Conservation (phyloP, 2,888 invertebrate genomes). For the Isotomurus palustris region DNA sequence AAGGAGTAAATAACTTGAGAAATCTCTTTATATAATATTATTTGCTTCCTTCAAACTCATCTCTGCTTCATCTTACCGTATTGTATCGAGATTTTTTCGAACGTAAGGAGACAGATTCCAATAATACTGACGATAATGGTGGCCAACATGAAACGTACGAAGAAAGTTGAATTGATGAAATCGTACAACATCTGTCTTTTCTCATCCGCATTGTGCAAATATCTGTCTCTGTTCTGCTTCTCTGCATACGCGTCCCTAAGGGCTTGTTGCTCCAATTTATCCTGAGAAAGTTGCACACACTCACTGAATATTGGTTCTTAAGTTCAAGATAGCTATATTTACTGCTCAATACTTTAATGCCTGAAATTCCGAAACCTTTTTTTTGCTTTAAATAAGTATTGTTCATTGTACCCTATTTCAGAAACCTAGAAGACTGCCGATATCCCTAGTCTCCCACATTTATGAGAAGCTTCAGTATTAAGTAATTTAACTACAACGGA, state of each 20-base stretch:
- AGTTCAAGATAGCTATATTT: no score
- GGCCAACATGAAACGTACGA: slow-evolving; percentile 35
- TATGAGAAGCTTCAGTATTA: no score
- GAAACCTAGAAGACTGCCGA: no score
- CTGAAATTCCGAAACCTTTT: no score
- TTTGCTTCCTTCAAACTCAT: not conserved
- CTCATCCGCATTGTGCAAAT: slow-evolving; percentile 38
- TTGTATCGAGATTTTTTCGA: slow-evolving; percentile 31
- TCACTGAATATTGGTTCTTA: no score
- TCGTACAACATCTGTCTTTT: slow-evolving; percentile 36
- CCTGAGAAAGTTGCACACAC: slow-evolving; percentile 30
- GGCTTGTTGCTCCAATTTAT: slow-evolving; percentile 36
- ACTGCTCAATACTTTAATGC: no score
- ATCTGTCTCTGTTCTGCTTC: slow-evolving; percentile 33
- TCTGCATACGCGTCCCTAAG: slow-evolving; percentile 32
- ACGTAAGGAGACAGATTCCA: slow-evolving; percentile 38
- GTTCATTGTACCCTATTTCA: no score
- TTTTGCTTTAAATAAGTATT: no score
- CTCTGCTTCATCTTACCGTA: slow-evolving; percentile 24
- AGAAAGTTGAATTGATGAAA: slow-evolving; percentile 38
- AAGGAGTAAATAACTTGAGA: slow-evolving; percentile 1
- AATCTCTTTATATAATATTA: not conserved
- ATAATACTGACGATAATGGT: slow-evolving; percentile 39
- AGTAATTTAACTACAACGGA: no score
- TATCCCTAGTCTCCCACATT: no score